Evolutionary conservation across 2,797 vertebrate species (phyloP), one percentile per base, ranked within the genome.

Genomic region (Petrocephalus sullivani): DNA sequence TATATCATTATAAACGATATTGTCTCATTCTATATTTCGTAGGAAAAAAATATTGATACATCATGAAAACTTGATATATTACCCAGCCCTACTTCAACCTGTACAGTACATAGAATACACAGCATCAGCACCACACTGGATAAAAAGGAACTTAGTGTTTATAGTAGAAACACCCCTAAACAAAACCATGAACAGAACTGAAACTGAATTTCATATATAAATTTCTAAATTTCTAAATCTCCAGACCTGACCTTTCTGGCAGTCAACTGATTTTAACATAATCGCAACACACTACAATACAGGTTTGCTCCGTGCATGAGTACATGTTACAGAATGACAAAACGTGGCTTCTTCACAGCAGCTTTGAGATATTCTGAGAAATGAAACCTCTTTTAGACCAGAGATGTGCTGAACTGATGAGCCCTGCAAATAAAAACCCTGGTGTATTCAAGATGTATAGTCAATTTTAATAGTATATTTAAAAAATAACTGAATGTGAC

Each of bases 241-340:
- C 82, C 82, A 46, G 41, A 46, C 41, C 12, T 54, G 53, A 23
- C 81, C 81, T 83, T 54, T 51, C 46, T 54, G 23, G 51, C 3
- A 83, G 46, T 84, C 41, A 23, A 85, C 21, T 85, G 51, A 84
- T 56, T 85, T 33, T 57, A 85, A 85, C 51, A 85, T 53, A 84
- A 54, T 54, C 46, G 6, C 46, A 51, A 51, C 21, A 19, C 51
- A 54, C 21, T 84, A 54, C 53, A 28, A 21, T 23, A 23, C 46
- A 57, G 12, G 51, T 28, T 14, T 57, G 33, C 51, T 85, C 14
- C 12, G 28, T 57, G 54, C 83, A 56, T 16, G 21, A 6, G 23
- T 85, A 57, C 10, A 57, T 57, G 57, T 85, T 85, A 56, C 23
- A 57, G 82, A 53, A 84, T 51, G 9, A 57, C 83, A 54, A 56